Conservation (phyloP, 64 coral and sea anemone genomes). For the Montipora sp. region DNA sequence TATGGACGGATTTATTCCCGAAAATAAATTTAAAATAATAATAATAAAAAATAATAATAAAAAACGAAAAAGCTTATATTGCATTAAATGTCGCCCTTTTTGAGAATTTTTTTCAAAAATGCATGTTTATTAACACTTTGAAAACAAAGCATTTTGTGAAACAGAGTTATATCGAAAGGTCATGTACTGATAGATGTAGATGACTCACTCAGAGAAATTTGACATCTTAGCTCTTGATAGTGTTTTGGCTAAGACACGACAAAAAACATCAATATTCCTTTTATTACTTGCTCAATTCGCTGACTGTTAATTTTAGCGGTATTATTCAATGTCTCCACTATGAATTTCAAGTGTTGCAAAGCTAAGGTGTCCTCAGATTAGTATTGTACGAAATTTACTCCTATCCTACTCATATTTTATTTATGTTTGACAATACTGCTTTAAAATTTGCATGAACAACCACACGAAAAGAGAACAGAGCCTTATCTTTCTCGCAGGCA, state of each 20-base stretch:
- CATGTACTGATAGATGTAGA: not conserved
- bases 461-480: not conserved
- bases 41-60: not conserved
- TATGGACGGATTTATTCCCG: too few relatives aligned
- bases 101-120: not conserved
- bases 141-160: not conserved
- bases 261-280: not conserved
- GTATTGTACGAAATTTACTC: not conserved
- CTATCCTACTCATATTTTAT: not conserved
- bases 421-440: not conserved
- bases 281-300: not conserved
- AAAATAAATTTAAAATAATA: too few relatives aligned
- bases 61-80: not conserved
- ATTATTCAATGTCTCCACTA: not conserved
- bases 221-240: not conserved
- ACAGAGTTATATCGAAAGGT: not conserved
- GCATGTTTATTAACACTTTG: not conserved
- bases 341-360: too few relatives aligned
- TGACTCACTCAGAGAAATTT: not conserved
- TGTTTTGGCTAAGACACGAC: not conserved
- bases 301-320: not conserved
- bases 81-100: not conserved
- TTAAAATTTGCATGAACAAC: conserved; percentile 23
- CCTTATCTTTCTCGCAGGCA: not conserved
- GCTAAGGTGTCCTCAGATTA: too few relatives aligned